Percentiles rank a stretch among this genome's conserved stretches.
These are phyloP conservation scores for Sceloporus tristichus DNA, from an alignment of 2,113 vertebrate species.

Conservation along the genomic window DNA sequence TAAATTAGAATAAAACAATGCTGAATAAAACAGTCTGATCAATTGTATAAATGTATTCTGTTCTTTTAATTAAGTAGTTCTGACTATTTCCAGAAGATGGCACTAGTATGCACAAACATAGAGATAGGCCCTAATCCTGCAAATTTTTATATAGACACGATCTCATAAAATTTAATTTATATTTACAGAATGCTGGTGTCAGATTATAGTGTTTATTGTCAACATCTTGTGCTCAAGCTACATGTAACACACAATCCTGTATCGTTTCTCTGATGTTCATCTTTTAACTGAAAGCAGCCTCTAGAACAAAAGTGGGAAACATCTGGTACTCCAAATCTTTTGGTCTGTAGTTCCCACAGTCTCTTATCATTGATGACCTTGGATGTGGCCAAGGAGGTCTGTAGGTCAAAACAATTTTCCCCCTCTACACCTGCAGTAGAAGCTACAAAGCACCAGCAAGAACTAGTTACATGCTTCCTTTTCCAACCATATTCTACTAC, in stretches of 20 bases:
- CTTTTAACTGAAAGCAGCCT: background rate
- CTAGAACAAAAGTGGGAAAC: background rate
- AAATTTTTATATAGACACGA: background rate
- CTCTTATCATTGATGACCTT: too few relatives aligned
- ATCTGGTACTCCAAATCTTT: too few relatives aligned
- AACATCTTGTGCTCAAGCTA: background rate
- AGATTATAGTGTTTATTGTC: background rate
- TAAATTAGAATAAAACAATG: background rate
- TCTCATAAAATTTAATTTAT: background rate
- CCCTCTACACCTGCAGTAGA: too few relatives aligned
- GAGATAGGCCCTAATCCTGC: background rate
- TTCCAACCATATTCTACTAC: too few relatives aligned
- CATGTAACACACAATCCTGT: background rate
- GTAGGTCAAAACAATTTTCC: too few relatives aligned
- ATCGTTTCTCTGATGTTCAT: background rate
- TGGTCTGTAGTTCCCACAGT: too few relatives aligned
- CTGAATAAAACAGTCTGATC: background rate
- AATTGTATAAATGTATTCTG: slow-evolving; percentile 23
- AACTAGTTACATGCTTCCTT: too few relatives aligned
- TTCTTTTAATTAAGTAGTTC: slow-evolving; percentile 8
- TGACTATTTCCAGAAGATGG: slow-evolving; percentile 30
- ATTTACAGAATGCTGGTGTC: background rate
- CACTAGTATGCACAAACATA: slow-evolving; percentile 10
- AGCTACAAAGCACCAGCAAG: too few relatives aligned
- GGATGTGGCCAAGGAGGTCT: too few relatives aligned